Evolutionary conservation across 2,113 vertebrate species (phyloP), one percentile per base, ranked within the genome.

Genomic region (Pyxicephalus adspersus): DNA sequence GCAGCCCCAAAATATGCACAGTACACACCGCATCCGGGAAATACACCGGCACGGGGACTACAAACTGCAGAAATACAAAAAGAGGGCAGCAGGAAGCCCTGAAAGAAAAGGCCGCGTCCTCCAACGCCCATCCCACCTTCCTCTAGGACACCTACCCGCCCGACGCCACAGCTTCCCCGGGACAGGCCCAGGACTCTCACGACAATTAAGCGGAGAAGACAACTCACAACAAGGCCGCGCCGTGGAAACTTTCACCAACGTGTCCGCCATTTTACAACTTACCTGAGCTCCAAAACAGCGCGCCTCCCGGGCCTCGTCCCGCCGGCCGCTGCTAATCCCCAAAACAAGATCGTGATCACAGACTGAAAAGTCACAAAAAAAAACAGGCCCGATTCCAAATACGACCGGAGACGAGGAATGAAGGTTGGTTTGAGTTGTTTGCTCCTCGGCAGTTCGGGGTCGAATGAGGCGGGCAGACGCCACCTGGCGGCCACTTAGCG

Each of bases 361-460:
- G n/a, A 45, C 57, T n/a, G 31, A 18, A 60, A 29, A 54, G 34
- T 18, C 28, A 25, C 20, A 2, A 5, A 18, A 11, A n/a, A 0
- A n/a, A 0, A 20, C n/a, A 77, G 50, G 45, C 61, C 61, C 34
- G 4, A 5, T 82, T 80, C 31, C 45, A 34, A n/a, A 19, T 51
- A 13, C 58, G 28, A 22, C 20, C 2, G 17, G 7, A 65, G 5
- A 52, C 20, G 18, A 64, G 7, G 90, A 90, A 92, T 92, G 94
- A 94, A 89, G 90, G 88, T 92, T 91, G 90, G 91, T 91, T 92
- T 89, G 90, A 81, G 68, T 89, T 93, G 95, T 95, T 98, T 95
- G 95, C 96, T 95, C 94, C 95, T 95, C 95, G 94, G 95, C 92
- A 94, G 95, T 93, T 94, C 81, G 87, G 87, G 90, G 89, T 89